Evolutionary conservation across 2,888 invertebrate species (phyloP).

Genomic region (Oscheius sp.): DNA sequence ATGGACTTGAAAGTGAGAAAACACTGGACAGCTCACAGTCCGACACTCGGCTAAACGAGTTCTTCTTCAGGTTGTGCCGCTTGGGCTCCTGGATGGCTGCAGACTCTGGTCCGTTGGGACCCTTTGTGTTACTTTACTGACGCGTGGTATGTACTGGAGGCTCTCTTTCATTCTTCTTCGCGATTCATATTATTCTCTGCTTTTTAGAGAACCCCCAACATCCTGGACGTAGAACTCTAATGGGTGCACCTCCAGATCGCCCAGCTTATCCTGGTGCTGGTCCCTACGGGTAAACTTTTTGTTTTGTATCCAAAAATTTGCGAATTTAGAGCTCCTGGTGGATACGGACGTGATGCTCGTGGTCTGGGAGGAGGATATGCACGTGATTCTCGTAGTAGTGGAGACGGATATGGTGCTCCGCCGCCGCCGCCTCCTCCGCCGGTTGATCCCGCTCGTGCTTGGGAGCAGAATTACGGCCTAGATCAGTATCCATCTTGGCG

Average conservation of each 20-base stretch:
- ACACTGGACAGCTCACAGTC: conserved; percentile 1
- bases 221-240: conserved; percentile 1
- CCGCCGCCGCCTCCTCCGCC: too few species aligned
- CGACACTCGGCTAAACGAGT: conserved; percentile 8
- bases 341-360: too few species aligned
- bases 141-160: conserved; percentile 4
- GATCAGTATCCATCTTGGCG: too few species aligned
- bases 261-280: too few species aligned
- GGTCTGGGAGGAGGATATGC: too few species aligned
- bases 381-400: too few species aligned
- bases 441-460: too few species aligned
- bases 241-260: background rate
- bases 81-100: conserved; percentile 23
- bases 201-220: conserved; percentile 1
- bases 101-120: conserved; percentile 23
- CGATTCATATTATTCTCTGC: background rate
- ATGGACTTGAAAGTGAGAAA: background rate
- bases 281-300: too few species aligned
- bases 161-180: background rate
- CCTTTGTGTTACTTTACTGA: conserved; percentile 28
- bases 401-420: too few species aligned
- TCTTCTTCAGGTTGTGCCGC: conserved; percentile 14
- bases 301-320: too few species aligned
- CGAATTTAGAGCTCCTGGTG: too few species aligned
- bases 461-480: too few species aligned